Percentiles rank a stretch among this genome's conserved stretches.
Evolutionary conservation across 2,888 invertebrate species (phyloP).

Genomic region (Anorthoa munda): DNA sequence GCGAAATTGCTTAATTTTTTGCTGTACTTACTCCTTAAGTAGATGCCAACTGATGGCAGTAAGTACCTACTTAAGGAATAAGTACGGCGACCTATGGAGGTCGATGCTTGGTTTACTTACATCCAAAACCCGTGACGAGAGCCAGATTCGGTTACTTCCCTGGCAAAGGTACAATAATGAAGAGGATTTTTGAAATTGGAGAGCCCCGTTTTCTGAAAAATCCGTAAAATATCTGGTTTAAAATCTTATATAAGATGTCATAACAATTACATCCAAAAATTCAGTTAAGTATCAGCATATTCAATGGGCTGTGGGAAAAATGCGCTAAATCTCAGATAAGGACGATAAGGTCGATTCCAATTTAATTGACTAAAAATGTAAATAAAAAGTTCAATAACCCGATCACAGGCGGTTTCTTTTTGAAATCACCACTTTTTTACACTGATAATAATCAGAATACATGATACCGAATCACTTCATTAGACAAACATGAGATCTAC

Average conservation of each 20-base stretch:
- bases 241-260: neutral
- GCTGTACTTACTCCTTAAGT: neutral
- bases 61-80: no score
- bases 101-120: neutral
- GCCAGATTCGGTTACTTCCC: neutral
- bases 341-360: neutral
- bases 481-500: conserved; percentile 35
- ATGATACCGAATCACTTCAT: conserved; percentile 22
- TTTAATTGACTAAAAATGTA: neutral
- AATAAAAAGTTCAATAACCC: conserved; percentile 4
- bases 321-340: neutral
- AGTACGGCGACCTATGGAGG: no score
- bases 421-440: conserved; percentile 9
- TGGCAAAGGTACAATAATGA: neutral
- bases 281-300: neutral
- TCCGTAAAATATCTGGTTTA: neutral
- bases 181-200: neutral
- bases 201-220: neutral
- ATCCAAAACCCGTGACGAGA: neutral
- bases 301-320: neutral
- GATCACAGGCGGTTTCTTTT: neutral
- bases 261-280: neutral
- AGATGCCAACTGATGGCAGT: neutral
- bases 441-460: conserved; percentile 28
- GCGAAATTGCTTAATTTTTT: conserved; percentile 47